Conservation (phyloP, 2,113 vertebrate genomes). For the Willisornis vidua region DNA sequence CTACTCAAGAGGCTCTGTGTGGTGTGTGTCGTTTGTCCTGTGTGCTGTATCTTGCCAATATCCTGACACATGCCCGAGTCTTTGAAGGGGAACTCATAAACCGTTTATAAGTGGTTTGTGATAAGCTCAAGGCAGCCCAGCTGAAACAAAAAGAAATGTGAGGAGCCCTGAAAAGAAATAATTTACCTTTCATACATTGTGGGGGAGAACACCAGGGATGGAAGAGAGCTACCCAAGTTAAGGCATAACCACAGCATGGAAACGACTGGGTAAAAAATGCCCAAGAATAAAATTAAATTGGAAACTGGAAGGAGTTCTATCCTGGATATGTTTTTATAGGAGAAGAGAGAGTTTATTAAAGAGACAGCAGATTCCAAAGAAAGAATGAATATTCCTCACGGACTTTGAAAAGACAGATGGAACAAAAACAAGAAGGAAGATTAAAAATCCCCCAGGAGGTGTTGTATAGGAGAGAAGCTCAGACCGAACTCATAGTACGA, state of each 20-base stretch:
- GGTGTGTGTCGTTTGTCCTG: not conserved
- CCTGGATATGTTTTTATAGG: conserved; percentile 26
- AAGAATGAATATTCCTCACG: conserved; percentile 31
- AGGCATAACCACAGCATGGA: not conserved
- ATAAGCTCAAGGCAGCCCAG: not conserved
- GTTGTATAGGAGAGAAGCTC: not conserved
- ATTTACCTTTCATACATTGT: not conserved
- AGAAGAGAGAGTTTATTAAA: conserved; percentile 51
- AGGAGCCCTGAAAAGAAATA: not conserved
- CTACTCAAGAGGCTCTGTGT: not conserved
- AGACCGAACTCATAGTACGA: not conserved
- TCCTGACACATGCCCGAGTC: not conserved
- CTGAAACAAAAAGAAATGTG: not conserved
- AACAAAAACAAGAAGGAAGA: conserved; percentile 37
- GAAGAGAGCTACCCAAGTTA: not conserved
- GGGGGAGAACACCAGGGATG: not conserved
- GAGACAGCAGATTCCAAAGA: conserved; percentile 35
- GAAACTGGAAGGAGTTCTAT: conserved; percentile 23
- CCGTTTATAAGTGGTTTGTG: not conserved
- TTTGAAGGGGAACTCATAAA: conserved; percentile 20
- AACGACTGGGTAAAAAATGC: not conserved
- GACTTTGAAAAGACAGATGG: conserved; percentile 25
- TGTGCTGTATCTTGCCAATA: not conserved
- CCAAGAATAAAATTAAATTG: conserved; percentile 42
- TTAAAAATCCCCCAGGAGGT: conserved; percentile 3